These are phyloP conservation scores for Pachyrhynchus sulphureomaculatus DNA, from an alignment of 1,140 invertebrate genomes.

Conservation along the genomic window DNA sequence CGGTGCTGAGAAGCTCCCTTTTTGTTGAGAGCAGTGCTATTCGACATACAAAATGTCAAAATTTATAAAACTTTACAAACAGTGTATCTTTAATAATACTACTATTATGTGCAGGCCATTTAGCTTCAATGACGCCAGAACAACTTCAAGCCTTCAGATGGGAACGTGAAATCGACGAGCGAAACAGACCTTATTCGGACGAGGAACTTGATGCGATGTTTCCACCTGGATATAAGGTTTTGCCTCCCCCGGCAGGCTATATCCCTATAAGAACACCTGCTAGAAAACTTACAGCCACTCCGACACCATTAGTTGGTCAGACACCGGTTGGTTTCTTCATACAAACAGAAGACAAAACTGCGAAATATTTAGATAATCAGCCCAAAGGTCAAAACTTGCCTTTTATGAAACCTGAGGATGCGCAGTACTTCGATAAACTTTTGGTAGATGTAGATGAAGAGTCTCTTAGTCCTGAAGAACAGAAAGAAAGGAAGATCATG, in stretches of 20 bases:
- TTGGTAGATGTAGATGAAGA: slow-evolving; percentile 98
- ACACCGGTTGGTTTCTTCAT: slow-evolving; percentile 93
- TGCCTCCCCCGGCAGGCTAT: slow-evolving; percentile 94
- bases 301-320: slow-evolving; percentile 87
- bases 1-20: too few relatives aligned
- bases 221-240: slow-evolving; percentile 96
- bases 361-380: slow-evolving; percentile 93
- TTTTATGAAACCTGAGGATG: slow-evolving; percentile 99
- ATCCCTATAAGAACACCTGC: slow-evolving; percentile 97
- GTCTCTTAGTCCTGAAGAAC: slow-evolving; percentile 90
- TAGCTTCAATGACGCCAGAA: slow-evolving; percentile 98
- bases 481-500: slow-evolving; percentile 99
- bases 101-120: slow-evolving; percentile 59
- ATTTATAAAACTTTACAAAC: neutral
- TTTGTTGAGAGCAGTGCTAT: neutral
- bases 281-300: slow-evolving; percentile 94
- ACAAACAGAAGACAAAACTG: slow-evolving; percentile 81
- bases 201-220: slow-evolving; percentile 98
- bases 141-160: slow-evolving; percentile 98
- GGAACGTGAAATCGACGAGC: slow-evolving; percentile 98
- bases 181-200: slow-evolving; percentile 93
- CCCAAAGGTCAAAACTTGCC: slow-evolving; percentile 92
- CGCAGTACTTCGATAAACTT: slow-evolving; percentile 99
- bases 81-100: neutral
- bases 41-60: neutral